Percentiles rank a stretch among this genome's conserved stretches.
phyloP scores from a whole-genome alignment of 2,113 vertebrate genomes.

The Passer domesticus region DNA sequence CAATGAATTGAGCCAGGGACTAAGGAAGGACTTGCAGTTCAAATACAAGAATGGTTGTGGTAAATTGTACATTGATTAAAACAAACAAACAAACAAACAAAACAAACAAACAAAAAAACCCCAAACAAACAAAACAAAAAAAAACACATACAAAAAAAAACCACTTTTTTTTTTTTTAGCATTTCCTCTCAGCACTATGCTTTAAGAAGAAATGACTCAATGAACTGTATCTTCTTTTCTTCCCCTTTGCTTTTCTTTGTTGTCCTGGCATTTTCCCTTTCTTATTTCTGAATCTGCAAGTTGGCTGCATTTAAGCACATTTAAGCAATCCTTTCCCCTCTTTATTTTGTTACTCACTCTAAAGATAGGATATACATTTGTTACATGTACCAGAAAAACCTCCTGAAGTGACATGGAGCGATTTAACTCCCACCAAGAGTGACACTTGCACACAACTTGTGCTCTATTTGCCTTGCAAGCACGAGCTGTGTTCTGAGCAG shows the following conservation, averaged over 20 bases:
- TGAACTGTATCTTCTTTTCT: neutral
- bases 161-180: neutral
- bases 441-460: neutral
- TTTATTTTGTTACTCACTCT: neutral
- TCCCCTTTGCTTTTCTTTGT: neutral
- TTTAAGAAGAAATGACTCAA: neutral
- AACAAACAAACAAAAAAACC: no score
- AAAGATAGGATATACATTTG: neutral
- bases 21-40: neutral
- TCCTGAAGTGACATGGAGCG: neutral
- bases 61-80: neutral
- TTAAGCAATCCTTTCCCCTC: neutral
- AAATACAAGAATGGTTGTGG: neutral
- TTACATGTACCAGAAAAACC: neutral
- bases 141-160: no score
- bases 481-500: neutral
- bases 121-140: no score
- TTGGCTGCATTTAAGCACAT: neutral
- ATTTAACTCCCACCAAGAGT: neutral
- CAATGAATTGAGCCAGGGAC: neutral
- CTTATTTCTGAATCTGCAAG: neutral
- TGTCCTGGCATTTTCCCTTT: neutral
- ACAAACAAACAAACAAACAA: no score
- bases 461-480: neutral
- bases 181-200: neutral